Evolutionary conservation across 1,140 invertebrate genomes (phyloP), one percentile per base, ranked within the genome.

Genomic region (Microplitis mediator): DNA sequence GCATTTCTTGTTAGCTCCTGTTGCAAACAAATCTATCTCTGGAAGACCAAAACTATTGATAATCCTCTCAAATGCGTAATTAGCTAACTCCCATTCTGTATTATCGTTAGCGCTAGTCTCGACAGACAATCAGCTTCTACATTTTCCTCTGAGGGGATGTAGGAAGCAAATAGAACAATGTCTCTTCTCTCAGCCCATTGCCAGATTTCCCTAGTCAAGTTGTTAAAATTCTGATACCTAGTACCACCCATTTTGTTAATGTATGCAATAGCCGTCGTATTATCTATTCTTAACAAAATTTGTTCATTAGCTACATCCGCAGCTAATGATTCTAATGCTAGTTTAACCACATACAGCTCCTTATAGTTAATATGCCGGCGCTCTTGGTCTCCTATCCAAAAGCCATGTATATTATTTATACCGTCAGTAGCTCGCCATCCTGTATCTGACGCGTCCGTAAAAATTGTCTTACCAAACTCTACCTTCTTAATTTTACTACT

Each of bases 401-500:
- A 16, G 4, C 52, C 52, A 54, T 14, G 11, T 4, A 54, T 14
- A n/a, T 54, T 54, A 11, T 54, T 54, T 4, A 4, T n/a, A 4
- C 61, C 31, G 6, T 8, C n/a, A 23, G 5, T 63, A 13, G 61
- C 31, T n/a, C 31, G 3, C 11, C 61, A 63, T 9, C 61, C 13
- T 63, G 31, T 63, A n/a, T 63, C 61, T 34, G 61, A 63, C 13
- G 52, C 52, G 11, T 54, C 2, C 1, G 4, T 54, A 11, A 14
- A 54, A 16, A 54, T 54, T 54, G 52, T 11, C 13, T 14, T 14
- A 8, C 4, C 13, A 23, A 54, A 66, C 5, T 66, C 36, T 23
- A 4, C 69, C 50, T 6, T 52, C n/a, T 69, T 69, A 72, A 16
- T 69, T 52, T 71, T 31, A 58, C 31, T 11, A 31, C 8, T 6